Conservation (phyloP, 2,888 invertebrate species). For the Drosophila pegasa region DNA sequence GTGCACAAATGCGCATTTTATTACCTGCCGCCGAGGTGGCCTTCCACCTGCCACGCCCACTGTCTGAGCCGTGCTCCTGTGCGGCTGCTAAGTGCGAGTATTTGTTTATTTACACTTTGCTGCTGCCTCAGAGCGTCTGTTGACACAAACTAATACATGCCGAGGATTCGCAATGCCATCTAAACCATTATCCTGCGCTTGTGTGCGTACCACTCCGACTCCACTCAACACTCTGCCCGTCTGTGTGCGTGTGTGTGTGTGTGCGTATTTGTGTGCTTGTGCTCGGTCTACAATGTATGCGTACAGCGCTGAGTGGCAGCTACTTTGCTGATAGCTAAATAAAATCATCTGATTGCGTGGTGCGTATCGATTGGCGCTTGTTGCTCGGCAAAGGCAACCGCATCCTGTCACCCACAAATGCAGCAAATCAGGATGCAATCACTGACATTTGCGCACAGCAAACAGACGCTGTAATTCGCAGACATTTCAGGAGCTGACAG, state of each 20-base stretch:
- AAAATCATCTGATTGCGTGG: conserved; percentile 71
- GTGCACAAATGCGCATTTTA: conserved; percentile 78
- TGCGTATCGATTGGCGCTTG: conserved; percentile 58
- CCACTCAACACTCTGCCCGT: neutral
- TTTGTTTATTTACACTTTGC: conserved; percentile 74
- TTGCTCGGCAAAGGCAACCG: conserved; percentile 20
- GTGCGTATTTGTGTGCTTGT: conserved; percentile 15
- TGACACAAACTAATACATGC: conserved; percentile 51
- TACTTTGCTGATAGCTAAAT: conserved; percentile 71
- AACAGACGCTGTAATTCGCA: conserved; percentile 28
- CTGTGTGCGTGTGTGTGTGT: conserved; percentile 5
- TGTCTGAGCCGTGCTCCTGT: conserved; percentile 7
- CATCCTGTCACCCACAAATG: conserved; percentile 43
- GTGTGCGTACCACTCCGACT: conserved; percentile 4
- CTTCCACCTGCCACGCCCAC: conserved; percentile 11
- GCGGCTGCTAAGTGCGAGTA: conserved; percentile 45
- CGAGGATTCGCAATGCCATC: conserved; percentile 19
- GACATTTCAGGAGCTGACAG: conserved; percentile 10
- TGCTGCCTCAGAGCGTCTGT: conserved; percentile 47
- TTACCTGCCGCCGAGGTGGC: conserved; percentile 65
- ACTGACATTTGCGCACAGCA: conserved; percentile 45
- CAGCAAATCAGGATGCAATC: conserved; percentile 66
- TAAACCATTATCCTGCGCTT: conserved; percentile 24
- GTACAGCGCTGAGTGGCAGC: conserved; percentile 62
- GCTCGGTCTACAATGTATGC: conserved; percentile 43